Percentiles rank a stretch among this genome's conserved stretches.
Conservation (phyloP, 2,113 vertebrate genomes). For the Merops nubicus region DNA sequence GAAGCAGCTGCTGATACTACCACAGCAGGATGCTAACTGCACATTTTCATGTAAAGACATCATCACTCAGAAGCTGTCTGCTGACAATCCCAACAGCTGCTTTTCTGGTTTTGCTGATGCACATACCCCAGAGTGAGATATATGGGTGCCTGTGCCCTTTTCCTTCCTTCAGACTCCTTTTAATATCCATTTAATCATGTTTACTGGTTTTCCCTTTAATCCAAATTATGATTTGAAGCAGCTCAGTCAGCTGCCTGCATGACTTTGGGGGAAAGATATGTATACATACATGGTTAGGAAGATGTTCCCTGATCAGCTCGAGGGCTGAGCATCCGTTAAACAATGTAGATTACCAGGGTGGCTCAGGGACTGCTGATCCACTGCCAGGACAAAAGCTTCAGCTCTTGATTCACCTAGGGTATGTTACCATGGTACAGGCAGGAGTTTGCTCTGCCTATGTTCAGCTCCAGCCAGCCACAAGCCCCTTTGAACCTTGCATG, state of each 20-base stretch:
- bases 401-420: not conserved
- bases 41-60: not conserved
- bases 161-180: slow-evolving; percentile 10
- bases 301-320: not conserved
- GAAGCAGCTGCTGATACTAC: not conserved
- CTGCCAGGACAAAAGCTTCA: not conserved
- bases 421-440: not conserved
- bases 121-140: not conserved
- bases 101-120: slow-evolving; percentile 12
- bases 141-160: not conserved
- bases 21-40: not conserved
- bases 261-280: not conserved
- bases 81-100: slow-evolving; percentile 38
- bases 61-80: not conserved
- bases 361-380: not conserved
- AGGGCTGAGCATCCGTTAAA: not conserved
- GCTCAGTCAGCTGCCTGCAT: not conserved
- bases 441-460: not conserved
- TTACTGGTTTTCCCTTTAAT: slow-evolving; percentile 15
- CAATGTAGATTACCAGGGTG: not conserved
- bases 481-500: not conserved
- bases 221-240: slow-evolving; percentile 34
- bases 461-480: not conserved
- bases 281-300: not conserved
- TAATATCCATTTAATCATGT: slow-evolving; percentile 44